phyloP scores from a whole-genome alignment of 2,888 invertebrate genomes.

The Stenodema calcarata region DNA sequence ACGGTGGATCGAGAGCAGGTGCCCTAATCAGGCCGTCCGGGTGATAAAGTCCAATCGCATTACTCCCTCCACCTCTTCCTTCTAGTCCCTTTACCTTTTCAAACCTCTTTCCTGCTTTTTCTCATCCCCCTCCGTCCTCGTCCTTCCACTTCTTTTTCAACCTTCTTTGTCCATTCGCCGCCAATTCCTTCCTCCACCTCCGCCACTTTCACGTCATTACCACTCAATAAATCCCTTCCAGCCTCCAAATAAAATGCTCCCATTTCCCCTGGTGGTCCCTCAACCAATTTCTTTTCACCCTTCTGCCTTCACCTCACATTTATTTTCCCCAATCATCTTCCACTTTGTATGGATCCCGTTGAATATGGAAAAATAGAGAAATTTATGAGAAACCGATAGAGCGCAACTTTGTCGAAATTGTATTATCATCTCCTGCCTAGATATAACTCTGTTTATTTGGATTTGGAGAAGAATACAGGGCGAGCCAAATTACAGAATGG shows the following conservation, averaged over 20 bases:
- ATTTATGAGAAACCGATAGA: no score
- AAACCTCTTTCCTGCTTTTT: slow-evolving; percentile 1
- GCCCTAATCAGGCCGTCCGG: slow-evolving; percentile 38
- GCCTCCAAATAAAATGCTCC: slow-evolving; percentile 15
- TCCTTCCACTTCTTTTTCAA: not conserved
- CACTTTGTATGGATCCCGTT: no score
- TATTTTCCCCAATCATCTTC: not conserved
- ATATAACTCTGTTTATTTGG: no score
- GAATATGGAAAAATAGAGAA: no score
- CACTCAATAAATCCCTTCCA: slow-evolving; percentile 43
- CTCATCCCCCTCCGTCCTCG: not conserved
- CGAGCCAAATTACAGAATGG: no score
- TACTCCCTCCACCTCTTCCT: not conserved
- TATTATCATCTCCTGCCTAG: no score
- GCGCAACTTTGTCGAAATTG: no score
- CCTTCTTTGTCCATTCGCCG: slow-evolving; percentile 5
- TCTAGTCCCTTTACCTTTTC: not conserved
- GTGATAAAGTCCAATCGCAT: slow-evolving; percentile 47
- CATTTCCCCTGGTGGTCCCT: not conserved
- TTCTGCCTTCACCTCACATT: not conserved
- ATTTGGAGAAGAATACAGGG: no score
- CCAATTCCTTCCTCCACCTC: not conserved
- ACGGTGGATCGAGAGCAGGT: slow-evolving; percentile 29
- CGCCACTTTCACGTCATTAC: slow-evolving; percentile 28
- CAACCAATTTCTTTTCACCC: not conserved